Conservation (phyloP, 1,140 invertebrate species). For the Neodiprion pinetum region DNA sequence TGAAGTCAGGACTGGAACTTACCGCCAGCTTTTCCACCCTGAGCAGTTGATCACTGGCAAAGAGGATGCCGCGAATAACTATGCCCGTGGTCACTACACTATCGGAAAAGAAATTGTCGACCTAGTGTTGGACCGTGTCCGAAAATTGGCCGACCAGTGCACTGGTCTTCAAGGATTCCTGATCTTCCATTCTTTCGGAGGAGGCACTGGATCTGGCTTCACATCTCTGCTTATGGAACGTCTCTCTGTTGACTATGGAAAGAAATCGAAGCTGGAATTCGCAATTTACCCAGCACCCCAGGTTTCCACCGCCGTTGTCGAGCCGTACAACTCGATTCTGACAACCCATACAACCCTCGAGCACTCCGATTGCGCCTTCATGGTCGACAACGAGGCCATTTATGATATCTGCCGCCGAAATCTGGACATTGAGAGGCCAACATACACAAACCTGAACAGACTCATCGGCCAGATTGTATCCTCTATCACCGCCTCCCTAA, state of each 20-base stretch:
- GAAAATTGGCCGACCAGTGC: conserved; percentile 82
- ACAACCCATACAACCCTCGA: conserved; percentile 77
- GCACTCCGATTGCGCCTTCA: conserved; percentile 74
- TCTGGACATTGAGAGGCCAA: conserved; percentile 84
- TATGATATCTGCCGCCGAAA: conserved; percentile 90
- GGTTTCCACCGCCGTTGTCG: conserved; percentile 72
- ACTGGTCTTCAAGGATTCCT: conserved; percentile 83
- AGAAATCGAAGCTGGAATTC: conserved; percentile 71
- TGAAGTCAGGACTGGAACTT: conserved; percentile 65
- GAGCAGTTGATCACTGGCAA: conserved; percentile 71
- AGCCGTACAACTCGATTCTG: conserved; percentile 75
- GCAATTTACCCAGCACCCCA: conserved; percentile 72
- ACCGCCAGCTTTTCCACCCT: conserved; percentile 66
- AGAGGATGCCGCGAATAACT: conserved; percentile 81
- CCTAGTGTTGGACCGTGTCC: conserved; percentile 72
- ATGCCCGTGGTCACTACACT: conserved; percentile 81
- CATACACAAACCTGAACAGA: conserved; percentile 82
- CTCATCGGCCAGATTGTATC: conserved; percentile 87
- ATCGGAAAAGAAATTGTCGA: conserved; percentile 82
- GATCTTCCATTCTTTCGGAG: conserved; percentile 87
- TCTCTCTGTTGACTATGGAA: conserved; percentile 71
- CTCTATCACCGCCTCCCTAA: conserved; percentile 85
- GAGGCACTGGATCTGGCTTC: conserved; percentile 83
- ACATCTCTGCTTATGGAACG: conserved; percentile 74
- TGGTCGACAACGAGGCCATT: conserved; percentile 86